Evolutionary conservation across 2,888 invertebrate species (phyloP).

Genomic region (Eupithecia pulchellata): DNA sequence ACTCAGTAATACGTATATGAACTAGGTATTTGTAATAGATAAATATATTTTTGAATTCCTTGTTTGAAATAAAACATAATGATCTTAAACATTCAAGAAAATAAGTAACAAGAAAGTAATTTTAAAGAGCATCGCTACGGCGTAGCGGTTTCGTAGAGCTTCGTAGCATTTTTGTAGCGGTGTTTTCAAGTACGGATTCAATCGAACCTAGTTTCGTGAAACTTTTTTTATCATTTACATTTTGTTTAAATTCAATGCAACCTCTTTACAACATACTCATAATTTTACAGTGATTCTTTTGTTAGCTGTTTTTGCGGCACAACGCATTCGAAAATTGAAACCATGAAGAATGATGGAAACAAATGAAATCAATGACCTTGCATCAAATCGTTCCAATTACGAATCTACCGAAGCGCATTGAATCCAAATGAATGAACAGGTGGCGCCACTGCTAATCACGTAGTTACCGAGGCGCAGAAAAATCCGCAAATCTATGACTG

Average conservation of each 20-base stretch:
- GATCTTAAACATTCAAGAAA: neutral
- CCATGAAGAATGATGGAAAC: neutral
- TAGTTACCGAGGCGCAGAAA: constrained; percentile 29
- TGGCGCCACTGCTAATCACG: constrained; percentile 24
- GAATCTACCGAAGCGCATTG: constrained; percentile 14
- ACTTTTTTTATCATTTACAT: neutral
- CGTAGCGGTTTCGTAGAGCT: constrained; percentile 27
- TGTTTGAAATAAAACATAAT: neutral
- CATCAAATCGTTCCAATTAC: constrained; percentile 18
- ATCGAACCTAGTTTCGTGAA: neutral
- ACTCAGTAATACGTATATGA: neutral
- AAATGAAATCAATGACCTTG: constrained; percentile 25
- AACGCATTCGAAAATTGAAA: constrained; percentile 7
- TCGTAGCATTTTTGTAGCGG: constrained; percentile 18
- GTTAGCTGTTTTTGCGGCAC: neutral
- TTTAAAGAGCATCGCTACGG: constrained; percentile 15
- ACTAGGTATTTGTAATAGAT: neutral
- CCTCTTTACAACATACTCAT: neutral
- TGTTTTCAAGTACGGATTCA: neutral
- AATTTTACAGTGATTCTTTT: neutral
- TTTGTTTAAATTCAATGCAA: neutral
- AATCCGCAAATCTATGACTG: constrained; percentile 21
- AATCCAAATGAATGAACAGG: constrained; percentile 30
- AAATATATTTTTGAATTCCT: neutral
- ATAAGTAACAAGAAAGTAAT: neutral